These are phyloP conservation scores for Meghimatium bilineatum DNA, from an alignment of 2,888 invertebrate genomes.

Conservation along the genomic window DNA sequence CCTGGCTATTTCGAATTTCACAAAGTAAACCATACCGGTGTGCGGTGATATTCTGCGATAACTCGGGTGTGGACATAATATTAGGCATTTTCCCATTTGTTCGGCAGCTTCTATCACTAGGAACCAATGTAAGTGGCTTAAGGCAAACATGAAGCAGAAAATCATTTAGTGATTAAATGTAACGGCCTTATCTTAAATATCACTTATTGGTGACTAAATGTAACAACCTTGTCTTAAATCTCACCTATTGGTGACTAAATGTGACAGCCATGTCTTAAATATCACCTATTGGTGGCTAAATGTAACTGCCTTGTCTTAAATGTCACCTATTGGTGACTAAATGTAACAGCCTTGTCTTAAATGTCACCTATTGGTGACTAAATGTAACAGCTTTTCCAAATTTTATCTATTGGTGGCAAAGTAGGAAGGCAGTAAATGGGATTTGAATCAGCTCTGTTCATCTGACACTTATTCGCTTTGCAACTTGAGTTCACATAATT, in stretches of 20 bases:
- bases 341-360: too few species aligned
- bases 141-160: neutral
- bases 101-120: slow-evolving; percentile 86
- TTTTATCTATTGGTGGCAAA: neutral
- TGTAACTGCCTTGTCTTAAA: neutral
- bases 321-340: too few species aligned
- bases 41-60: slow-evolving; percentile 95
- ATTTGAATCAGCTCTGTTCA: too few species aligned
- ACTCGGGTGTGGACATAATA: slow-evolving; percentile 95
- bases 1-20: slow-evolving; percentile 85
- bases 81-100: slow-evolving; percentile 94
- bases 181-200: neutral
- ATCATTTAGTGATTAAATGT: too few species aligned
- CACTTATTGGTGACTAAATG: neutral
- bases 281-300: neutral
- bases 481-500: too few species aligned
- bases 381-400: neutral
- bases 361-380: neutral
- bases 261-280: neutral
- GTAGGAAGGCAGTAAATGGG: too few species aligned
- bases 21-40: slow-evolving; percentile 84
- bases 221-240: neutral
- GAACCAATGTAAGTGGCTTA: slow-evolving; percentile 85
- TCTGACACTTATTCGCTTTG: too few species aligned
- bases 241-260: neutral